Conservation (phyloP, 2,113 vertebrate species). For the pig (Sus scrofa) region T2T-Sscrofa CM000824.6:104320501-104321000, state of each 20-base stretch:
- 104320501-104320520: neutral
- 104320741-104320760: too few relatives aligned
- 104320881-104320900: too few relatives aligned
- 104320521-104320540: neutral
- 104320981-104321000: neutral
- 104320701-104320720: too few relatives aligned
- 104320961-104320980: neutral
- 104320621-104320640: slow-evolving; percentile 7
- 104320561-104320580: neutral
- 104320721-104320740: too few relatives aligned
- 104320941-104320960: neutral
- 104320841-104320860: too few relatives aligned
- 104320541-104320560: neutral
- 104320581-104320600: neutral
- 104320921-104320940: neutral
- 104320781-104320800: too few relatives aligned
- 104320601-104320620: neutral
- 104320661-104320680: neutral
- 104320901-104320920: neutral
- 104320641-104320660: neutral
- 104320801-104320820: too few relatives aligned
- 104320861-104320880: too few relatives aligned
- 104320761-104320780: too few relatives aligned
- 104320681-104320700: too few relatives aligned
- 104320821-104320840: too few relatives aligned